Conservation (phyloP, 2,113 vertebrate genomes). For the Anseranas semipalmata region DNA sequence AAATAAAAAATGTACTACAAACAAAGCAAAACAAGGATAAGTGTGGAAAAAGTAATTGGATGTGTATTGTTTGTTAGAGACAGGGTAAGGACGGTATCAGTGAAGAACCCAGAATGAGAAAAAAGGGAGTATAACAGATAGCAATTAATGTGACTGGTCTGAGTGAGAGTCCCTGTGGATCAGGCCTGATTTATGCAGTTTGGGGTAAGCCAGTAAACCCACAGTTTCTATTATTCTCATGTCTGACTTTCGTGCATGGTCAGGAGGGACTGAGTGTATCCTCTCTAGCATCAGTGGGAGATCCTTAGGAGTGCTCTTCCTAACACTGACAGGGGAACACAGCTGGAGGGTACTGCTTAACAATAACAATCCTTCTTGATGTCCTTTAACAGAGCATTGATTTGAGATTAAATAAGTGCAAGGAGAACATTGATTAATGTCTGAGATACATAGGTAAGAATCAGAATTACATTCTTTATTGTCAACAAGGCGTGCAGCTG, state of each 20-base stretch:
- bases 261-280: not conserved
- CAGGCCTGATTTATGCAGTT: not conserved
- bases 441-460: not conserved
- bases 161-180: no score
- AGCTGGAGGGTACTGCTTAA: not conserved
- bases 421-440: no score
- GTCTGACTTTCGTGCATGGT: not conserved
- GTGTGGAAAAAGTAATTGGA: not conserved
- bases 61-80: not conserved
- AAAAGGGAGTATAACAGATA: no score
- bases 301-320: not conserved
- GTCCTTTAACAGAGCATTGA: not conserved
- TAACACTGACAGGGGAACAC: not conserved
- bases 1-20: not conserved
- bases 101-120: no score
- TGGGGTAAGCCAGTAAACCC: not conserved
- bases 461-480: not conserved
- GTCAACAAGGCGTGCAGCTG: not conserved
- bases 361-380: not conserved
- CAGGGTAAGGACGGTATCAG: no score
- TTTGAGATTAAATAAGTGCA: not conserved
- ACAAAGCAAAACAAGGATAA: not conserved
- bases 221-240: not conserved
- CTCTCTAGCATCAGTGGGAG: not conserved
- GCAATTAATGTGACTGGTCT: no score